These are phyloP conservation scores for Tiaroga cobitis DNA, from an alignment of 2,797 vertebrate species.

Conservation along the genomic window DNA sequence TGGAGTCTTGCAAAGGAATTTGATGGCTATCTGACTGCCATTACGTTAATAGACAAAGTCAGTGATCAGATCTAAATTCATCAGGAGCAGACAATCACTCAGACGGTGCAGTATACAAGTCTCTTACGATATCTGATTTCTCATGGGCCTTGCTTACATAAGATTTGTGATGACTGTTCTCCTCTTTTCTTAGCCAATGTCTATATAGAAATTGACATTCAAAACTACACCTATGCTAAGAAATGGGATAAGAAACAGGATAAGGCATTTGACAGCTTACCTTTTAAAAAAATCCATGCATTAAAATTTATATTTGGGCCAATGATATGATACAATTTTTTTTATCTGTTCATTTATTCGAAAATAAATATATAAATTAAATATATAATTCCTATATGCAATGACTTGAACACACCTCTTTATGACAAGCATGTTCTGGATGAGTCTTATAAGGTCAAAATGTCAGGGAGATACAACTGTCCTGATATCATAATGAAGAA, in stretches of 20 bases:
- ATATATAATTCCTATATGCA: not conserved
- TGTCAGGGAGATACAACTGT: not conserved
- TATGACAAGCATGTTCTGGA: not conserved
- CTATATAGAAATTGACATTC: not conserved
- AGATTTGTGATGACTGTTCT: constrained; percentile 2
- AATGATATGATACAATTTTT: not conserved
- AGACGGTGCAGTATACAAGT: not conserved
- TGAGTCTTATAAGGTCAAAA: not conserved
- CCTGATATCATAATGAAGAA: not conserved
- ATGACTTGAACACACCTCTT: not conserved
- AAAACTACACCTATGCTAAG: not conserved
- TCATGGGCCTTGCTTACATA: not conserved
- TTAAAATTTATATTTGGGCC: not conserved
- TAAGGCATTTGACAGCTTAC: not conserved
- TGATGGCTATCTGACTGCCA: constrained; percentile 9
- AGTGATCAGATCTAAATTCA: constrained; percentile 1
- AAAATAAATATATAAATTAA: not conserved
- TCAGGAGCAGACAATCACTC: not conserved
- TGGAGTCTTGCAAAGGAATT: constrained; percentile 4
- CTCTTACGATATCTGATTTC: not conserved
- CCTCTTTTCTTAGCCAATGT: not conserved
- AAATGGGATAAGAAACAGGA: not conserved
- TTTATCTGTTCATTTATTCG: not conserved
- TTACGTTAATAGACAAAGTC: not conserved
- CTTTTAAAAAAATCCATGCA: not conserved